Base-by-base conservation (phyloP, 2,113 vertebrate genomes). In the Engystomops pustulosus region DNA sequence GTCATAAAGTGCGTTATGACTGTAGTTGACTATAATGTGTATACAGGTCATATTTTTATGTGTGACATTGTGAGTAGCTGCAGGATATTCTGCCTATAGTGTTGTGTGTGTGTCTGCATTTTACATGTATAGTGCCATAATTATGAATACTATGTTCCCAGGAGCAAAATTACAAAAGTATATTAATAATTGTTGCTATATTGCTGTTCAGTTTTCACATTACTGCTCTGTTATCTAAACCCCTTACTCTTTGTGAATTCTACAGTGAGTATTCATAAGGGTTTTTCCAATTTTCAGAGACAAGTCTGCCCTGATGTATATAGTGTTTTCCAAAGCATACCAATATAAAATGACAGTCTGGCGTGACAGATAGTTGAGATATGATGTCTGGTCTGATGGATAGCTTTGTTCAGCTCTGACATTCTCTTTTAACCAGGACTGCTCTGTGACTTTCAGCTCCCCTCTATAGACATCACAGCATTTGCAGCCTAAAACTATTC, bases 1-100 rank as follows among this genome's bases (percentile, higher is more conserved):
- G 68, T 82, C 68, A 78, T 78, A 78, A 79, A 79, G 36, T 79
- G 38, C 25, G 44, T 58, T 51, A 41, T 75, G 25, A n/a, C n/a
- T 18, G 27, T 70, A 4, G 20, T 44, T 70, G 23, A 44, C 34
- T 70, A 70, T 67, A 30, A 30, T 49, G 45, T 27, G 25, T 58
- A 58, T 77, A 34, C 51, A 11, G 18, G n/a, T 58, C 36, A 38
- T 34, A 60, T 65, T 34, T 17, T 34, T 30, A 27, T 12, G 4
- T 0, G 32, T 77, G 32, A 58, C 25, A 77, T 77, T 58, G 32
- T 77, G 30, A 77, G 53, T 15, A 77, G 30, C 41, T 15, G 27
- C 51, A 60, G 53, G 53, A 38, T 18, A 41, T 36, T 1, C 5
- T 77, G 53, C 20, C 20, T 77, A 77, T 23, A 23, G 6, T 5